phyloP scores from a whole-genome alignment of 2,797 vertebrate species.

The Chiloscyllium punctatum region DNA sequence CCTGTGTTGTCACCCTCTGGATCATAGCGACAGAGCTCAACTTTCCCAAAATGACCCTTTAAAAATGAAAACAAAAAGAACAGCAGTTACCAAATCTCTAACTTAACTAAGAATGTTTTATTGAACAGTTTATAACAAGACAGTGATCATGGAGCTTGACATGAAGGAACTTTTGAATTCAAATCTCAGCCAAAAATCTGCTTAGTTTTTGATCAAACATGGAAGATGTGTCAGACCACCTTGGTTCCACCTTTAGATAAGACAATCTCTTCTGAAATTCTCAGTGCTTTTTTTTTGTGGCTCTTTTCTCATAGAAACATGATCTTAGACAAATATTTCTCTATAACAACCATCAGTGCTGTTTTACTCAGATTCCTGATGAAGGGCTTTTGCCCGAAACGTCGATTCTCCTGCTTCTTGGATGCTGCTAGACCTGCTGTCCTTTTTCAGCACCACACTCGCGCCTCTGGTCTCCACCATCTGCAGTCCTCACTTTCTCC shows the following conservation, averaged over 20 bases:
- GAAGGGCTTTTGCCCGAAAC: too few species aligned
- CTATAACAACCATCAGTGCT: neutral
- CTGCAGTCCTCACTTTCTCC: too few species aligned
- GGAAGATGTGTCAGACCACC: neutral
- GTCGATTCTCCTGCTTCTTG: too few species aligned
- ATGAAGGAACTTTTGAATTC: neutral
- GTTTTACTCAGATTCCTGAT: neutral
- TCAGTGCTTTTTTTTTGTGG: neutral
- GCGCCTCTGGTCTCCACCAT: too few species aligned
- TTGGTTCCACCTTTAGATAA: neutral
- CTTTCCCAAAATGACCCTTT: slow-evolving; percentile 94
- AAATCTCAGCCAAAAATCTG: neutral
- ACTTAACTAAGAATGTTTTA: neutral
- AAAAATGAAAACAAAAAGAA: neutral
- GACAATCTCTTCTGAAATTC: neutral
- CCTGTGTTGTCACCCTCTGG: slow-evolving; percentile 87
- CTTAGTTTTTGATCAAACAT: neutral
- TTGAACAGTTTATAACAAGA: neutral
- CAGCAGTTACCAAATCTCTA: neutral
- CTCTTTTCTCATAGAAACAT: neutral
- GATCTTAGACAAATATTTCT: neutral
- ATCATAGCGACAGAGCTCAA: slow-evolving; percentile 91
- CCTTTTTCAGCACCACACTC: too few species aligned
- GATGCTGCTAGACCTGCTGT: too few species aligned
- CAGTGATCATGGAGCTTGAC: neutral